Conservation (phyloP, 2,888 invertebrate species). For the Apoda limacodes region DNA sequence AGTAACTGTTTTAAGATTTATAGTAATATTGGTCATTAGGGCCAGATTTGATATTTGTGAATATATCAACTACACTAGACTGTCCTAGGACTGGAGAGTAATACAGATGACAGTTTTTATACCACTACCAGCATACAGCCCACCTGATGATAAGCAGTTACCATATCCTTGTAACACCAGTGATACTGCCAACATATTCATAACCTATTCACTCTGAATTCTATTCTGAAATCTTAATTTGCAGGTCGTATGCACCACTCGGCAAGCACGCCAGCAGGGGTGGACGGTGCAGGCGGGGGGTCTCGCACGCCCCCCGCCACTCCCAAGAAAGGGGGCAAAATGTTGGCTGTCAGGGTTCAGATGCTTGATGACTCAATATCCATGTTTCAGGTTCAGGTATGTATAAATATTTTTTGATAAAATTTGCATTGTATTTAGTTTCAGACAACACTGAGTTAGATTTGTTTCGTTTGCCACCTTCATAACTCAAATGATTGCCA, state of each 20-base stretch:
- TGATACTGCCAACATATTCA: neutral
- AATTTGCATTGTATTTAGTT: too few relatives aligned
- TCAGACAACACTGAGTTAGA: too few relatives aligned
- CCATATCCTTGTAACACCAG: too few relatives aligned
- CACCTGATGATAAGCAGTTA: too few relatives aligned
- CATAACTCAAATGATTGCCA: too few relatives aligned
- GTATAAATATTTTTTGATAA: too few relatives aligned
- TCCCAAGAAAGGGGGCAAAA: slow-evolving; percentile 87
- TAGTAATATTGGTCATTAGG: too few relatives aligned
- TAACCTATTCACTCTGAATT: slow-evolving; percentile 4
- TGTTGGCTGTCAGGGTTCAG: slow-evolving; percentile 88
- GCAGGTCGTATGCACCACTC: slow-evolving; percentile 84
- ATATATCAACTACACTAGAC: too few relatives aligned
- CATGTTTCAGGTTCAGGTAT: slow-evolving; percentile 92
- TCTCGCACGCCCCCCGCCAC: slow-evolving; percentile 81
- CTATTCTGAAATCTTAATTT: slow-evolving; percentile 2
- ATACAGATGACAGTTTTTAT: slow-evolving; percentile 1
- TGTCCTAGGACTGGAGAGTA: neutral
- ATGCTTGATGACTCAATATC: slow-evolving; percentile 92
- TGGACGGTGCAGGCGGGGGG: slow-evolving; percentile 75
- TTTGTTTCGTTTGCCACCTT: too few relatives aligned
- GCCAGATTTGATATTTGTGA: too few relatives aligned
- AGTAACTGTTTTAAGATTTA: too few relatives aligned
- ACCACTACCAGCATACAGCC: too few relatives aligned
- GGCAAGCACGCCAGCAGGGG: slow-evolving; percentile 85